Evolutionary conservation across 2,113 vertebrate species (phyloP).

Genomic region (Neolamprologus kungweensis): DNA sequence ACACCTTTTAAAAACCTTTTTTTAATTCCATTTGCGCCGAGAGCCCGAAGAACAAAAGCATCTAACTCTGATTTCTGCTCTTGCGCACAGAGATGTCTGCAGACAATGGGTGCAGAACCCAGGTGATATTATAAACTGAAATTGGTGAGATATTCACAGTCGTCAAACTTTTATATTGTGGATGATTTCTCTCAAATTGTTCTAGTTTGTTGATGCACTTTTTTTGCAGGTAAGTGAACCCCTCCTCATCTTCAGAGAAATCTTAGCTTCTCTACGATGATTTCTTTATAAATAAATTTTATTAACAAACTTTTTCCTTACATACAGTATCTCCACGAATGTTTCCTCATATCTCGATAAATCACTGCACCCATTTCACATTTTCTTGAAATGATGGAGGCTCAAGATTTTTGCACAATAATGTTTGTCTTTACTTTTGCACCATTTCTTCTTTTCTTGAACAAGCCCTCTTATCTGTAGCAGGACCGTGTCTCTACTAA

Average conservation of each 20-base stretch:
- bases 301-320: background rate
- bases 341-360: background rate
- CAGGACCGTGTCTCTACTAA: background rate
- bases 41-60: background rate
- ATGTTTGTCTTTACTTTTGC: background rate
- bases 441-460: background rate
- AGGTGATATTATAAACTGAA: background rate
- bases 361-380: background rate
- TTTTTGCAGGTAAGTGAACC: background rate
- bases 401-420: background rate
- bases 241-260: background rate
- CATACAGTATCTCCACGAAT: rapidly evolving
- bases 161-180: background rate
- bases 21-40: background rate
- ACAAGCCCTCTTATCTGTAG: background rate
- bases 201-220: background rate
- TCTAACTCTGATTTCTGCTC: background rate
- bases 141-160: background rate
- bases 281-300: background rate
- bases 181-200: background rate
- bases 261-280: rapidly evolving
- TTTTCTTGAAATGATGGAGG: background rate
- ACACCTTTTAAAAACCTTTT: background rate
- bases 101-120: background rate
- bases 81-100: background rate